Evolutionary conservation across 2,888 invertebrate species (phyloP).

Genomic region (Drosophila falleni): DNA sequence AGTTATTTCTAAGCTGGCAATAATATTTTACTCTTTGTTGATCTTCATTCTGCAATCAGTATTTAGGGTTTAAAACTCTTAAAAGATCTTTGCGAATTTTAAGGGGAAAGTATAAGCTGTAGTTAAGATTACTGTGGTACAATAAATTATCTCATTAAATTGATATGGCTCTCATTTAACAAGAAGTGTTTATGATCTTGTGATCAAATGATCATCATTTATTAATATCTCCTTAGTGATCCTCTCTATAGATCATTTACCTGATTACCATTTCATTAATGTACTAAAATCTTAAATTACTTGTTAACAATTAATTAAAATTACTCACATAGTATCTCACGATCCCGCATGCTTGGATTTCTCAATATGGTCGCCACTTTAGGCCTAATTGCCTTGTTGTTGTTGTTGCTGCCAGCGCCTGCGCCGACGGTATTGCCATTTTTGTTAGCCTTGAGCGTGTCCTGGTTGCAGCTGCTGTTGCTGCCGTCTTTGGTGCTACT

Average conservation of each 20-base stretch:
- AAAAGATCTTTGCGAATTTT: not conserved
- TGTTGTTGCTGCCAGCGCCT: slow-evolving; percentile 35
- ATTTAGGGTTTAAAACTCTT: no score
- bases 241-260: not conserved
- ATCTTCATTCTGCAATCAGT: not conserved
- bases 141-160: no score
- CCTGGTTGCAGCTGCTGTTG: slow-evolving; percentile 81
- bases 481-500: slow-evolving; percentile 85
- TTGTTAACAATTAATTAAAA: not conserved
- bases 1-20: no score
- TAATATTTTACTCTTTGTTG: not conserved
- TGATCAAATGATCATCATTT: no score
- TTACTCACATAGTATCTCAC: slow-evolving; percentile 86
- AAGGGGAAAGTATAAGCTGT: not conserved
- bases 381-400: slow-evolving; percentile 64
- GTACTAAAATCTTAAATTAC: no score
- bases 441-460: slow-evolving; percentile 84
- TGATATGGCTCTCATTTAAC: no score
- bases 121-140: no score
- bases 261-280: not conserved
- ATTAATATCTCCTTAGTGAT: not conserved
- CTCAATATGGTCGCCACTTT: slow-evolving; percentile 87
- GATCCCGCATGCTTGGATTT: slow-evolving; percentile 92
- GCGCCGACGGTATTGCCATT: slow-evolving; percentile 58
- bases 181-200: no score